Conservation (phyloP, 2,888 invertebrate genomes). For the Latheticus oryzae region DNA sequence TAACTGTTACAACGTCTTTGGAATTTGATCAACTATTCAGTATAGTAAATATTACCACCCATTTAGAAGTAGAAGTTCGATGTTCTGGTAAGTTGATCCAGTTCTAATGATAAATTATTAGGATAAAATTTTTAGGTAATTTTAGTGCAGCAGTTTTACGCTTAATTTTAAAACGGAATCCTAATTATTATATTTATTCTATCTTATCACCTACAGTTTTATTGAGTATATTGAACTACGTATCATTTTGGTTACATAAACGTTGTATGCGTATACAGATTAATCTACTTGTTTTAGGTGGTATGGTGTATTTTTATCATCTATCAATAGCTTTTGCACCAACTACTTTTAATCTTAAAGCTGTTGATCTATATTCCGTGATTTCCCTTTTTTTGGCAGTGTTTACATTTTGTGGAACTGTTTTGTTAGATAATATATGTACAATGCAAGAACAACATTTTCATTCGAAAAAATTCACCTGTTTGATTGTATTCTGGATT, state of each 20-base stretch:
- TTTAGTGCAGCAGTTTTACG: slow-evolving; percentile 50
- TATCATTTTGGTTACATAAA: slow-evolving; percentile 49
- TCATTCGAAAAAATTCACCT: slow-evolving; percentile 28
- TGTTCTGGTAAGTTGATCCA: slow-evolving; percentile 50
- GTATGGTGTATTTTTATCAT: slow-evolving; percentile 44
- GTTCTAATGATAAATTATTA: background rate
- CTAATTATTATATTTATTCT: slow-evolving; percentile 47
- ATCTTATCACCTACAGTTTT: slow-evolving; percentile 48
- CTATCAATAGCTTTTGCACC: slow-evolving; percentile 37
- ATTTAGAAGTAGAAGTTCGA: slow-evolving; percentile 48
- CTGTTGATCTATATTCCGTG: slow-evolving; percentile 48
- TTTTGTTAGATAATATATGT: slow-evolving; percentile 42
- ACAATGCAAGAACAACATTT: slow-evolving; percentile 36
- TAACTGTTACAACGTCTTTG: slow-evolving; percentile 42
- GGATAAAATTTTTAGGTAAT: slow-evolving; percentile 47
- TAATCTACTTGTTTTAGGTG: slow-evolving; percentile 36
- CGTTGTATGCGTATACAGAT: slow-evolving; percentile 42
- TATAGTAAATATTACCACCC: slow-evolving; percentile 48
- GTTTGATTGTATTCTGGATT: slow-evolving; percentile 40
- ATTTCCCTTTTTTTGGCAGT: no score
- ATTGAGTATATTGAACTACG: slow-evolving; percentile 49
- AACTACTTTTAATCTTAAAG: slow-evolving; percentile 47
- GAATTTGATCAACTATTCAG: slow-evolving; percentile 50
- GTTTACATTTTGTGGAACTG: slow-evolving; percentile 43
- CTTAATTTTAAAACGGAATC: slow-evolving; percentile 47